phyloP scores from a whole-genome alignment of 2,888 invertebrate genomes.

The Carcina quercana region DNA sequence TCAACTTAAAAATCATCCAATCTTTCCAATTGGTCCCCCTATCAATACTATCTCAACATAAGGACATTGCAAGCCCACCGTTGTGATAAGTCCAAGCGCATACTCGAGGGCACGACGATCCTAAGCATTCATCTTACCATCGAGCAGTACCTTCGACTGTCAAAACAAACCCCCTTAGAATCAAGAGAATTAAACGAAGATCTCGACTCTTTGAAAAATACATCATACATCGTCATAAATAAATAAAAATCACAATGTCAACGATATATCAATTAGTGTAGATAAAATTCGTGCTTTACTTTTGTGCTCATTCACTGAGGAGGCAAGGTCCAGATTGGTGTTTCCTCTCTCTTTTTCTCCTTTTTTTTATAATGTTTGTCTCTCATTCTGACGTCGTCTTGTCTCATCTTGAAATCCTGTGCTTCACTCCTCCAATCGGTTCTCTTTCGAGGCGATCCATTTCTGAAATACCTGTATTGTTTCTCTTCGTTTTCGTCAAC shows the following conservation, averaged over 20 bases:
- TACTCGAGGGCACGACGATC: too few relatives aligned
- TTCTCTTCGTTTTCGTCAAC: slow-evolving; percentile 38
- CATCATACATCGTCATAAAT: slow-evolving; percentile 1
- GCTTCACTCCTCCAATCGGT: slow-evolving; percentile 48
- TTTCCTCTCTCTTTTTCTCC: slow-evolving; percentile 54
- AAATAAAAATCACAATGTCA: slow-evolving; percentile 6
- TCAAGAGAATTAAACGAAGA: too few relatives aligned
- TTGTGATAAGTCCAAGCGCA: too few relatives aligned
- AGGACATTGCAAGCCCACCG: too few relatives aligned
- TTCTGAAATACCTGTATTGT: slow-evolving; percentile 21
- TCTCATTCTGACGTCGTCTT: slow-evolving; percentile 56
- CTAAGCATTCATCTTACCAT: too few relatives aligned
- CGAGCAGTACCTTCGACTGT: too few relatives aligned
- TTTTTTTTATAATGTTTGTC: slow-evolving; percentile 57
- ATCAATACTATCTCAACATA: too few relatives aligned
- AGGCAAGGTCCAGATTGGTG: slow-evolving; percentile 57
- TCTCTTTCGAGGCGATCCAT: slow-evolving; percentile 35
- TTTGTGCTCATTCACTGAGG: slow-evolving; percentile 41
- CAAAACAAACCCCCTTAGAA: too few relatives aligned
- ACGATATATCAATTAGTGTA: not conserved
- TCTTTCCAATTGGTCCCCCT: too few relatives aligned
- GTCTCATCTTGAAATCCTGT: slow-evolving; percentile 31
- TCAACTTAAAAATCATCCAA: too few relatives aligned
- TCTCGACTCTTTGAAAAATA: slow-evolving; percentile 1
- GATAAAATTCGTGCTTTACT: not conserved